These are phyloP conservation scores for Daktulosphaira vitifoliae DNA, from an alignment of 1,140 invertebrate species.

Conservation along the genomic window DNA sequence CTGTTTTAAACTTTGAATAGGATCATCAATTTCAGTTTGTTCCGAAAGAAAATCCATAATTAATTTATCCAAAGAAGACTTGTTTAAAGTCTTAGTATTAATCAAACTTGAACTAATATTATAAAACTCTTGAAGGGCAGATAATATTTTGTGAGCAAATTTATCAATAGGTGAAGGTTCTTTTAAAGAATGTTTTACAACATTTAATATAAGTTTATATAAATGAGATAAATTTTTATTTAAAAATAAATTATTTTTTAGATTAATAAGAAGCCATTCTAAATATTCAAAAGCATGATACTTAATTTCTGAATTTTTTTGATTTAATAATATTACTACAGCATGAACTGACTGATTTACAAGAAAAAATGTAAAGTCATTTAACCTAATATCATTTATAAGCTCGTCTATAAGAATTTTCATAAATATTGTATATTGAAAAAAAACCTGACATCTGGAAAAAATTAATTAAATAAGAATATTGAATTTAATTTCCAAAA, in stretches of 20 bases:
- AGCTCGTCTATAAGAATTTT: constrained; percentile 13
- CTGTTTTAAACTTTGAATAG: constrained; percentile 3
- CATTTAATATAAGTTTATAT: too few relatives aligned
- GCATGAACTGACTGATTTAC: constrained; percentile 11
- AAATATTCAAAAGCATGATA: constrained; percentile 11
- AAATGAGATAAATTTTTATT: not conserved
- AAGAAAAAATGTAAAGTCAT: constrained; percentile 1
- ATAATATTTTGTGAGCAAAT: not conserved
- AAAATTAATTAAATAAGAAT: not conserved
- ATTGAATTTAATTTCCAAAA: not conserved
- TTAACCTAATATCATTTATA: not conserved
- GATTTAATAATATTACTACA: constrained; percentile 3
- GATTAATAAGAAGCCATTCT: constrained; percentile 9
- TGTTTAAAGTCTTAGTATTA: not conserved
- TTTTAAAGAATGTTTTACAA: not conserved
- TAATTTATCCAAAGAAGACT: not conserved
- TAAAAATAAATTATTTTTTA: not conserved
- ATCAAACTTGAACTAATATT: not conserved
- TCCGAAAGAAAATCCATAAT: constrained; percentile 1
- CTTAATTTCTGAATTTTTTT: not conserved
- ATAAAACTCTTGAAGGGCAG: not conserved
- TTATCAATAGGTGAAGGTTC: not conserved
- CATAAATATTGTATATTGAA: constrained; percentile 22
- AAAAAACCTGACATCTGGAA: constrained; percentile 8
- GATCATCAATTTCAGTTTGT: constrained; percentile 2